Evolutionary conservation across 2,888 invertebrate genomes (phyloP), one percentile per base, ranked within the genome.

Genomic region (Agrilus mali): DNA sequence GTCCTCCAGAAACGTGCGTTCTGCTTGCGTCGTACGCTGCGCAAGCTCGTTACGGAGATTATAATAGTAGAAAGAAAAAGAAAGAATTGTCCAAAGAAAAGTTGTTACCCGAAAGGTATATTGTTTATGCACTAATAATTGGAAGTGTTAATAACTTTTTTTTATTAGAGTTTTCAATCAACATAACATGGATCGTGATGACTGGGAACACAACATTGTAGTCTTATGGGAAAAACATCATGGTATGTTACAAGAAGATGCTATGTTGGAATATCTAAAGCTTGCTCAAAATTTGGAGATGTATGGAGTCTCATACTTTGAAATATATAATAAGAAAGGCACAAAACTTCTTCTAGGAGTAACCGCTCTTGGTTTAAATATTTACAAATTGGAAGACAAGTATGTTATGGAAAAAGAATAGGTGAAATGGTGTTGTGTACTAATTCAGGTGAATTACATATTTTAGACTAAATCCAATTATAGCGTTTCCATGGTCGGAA

Each of bases 401-500:
- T 86, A 57, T 71, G 77, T 20, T 31, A 15, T 34, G 17, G 16
- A 12, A 8, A 37, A 6, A n/a, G n/a, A 37, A 17, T 17, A 37
- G 4, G 10, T 12, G 13, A 14, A 17, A 20, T 5, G 20, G 20
- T 10, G 13, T 20, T 35, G 5, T 27, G 20, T 31, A 15, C 34
- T 33, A 40, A 39, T 44, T 12, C 20, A 37, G 36, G 38, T 33
- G 32, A 41, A 45, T 42, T n/a, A n/a, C n/a, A n/a, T 47, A 42
- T 66, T 70, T 34, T 69, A 85, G 86, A 64, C 73, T 98, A 60
- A 95, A 94, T 44, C 97, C 97, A 20, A 96, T 94, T 69, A 93
- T 96, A 66, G 93, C 96, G 34, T 97, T 97, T 70, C 97, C 97
- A 3, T 97, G 97, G 97, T 94, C 95, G 41, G 97, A 97, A 73